Evolutionary conservation across 2,113 vertebrate genomes (phyloP).

Genomic region (Vulpes vulpes): DNA sequence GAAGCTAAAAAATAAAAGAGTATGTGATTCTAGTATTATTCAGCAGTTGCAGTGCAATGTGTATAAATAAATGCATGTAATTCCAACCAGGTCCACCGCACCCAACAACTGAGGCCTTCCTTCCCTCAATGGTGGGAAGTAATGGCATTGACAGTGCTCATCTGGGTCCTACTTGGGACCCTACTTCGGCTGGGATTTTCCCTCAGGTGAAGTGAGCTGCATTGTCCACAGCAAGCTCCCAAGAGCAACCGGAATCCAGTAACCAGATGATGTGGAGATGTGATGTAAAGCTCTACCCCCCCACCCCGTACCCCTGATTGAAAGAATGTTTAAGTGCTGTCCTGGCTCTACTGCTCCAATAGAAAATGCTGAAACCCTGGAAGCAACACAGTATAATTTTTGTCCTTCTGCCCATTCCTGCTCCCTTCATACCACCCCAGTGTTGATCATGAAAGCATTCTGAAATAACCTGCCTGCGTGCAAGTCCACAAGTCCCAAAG

Average conservation of each 20-base stretch:
- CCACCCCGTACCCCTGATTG: neutral
- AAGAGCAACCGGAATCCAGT: neutral
- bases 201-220: neutral
- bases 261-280: neutral
- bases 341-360: neutral
- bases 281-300: accelerated
- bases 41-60: neutral
- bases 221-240: neutral
- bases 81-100: neutral
- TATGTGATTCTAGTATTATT: neutral
- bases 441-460: neutral
- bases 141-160: neutral
- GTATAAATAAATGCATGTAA: neutral
- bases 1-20: neutral
- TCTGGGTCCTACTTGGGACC: neutral
- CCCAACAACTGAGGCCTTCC: neutral
- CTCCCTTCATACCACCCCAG: neutral
- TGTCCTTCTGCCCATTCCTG: neutral
- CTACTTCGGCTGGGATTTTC: neutral
- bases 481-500: neutral
- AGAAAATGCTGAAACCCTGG: neutral
- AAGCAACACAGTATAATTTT: neutral
- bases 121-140: neutral
- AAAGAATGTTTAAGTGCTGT: neutral
- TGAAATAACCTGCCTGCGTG: neutral